Evolutionary conservation across 2,888 invertebrate genomes (phyloP).

Genomic region (Pheosia tremula): DNA sequence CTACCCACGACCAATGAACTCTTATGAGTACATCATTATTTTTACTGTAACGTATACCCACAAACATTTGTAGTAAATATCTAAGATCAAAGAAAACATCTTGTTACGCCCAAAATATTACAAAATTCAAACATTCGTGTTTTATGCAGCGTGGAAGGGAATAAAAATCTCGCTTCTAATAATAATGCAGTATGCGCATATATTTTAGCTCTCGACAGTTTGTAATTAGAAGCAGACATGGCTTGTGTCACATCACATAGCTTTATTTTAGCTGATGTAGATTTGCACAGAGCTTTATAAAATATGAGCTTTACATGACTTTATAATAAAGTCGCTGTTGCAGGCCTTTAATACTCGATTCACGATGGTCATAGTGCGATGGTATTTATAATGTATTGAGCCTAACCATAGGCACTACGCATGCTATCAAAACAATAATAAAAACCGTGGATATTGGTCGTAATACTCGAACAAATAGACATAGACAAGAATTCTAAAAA

Average conservation of each 20-base stretch:
- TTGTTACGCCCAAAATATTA: not conserved
- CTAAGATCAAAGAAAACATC: not conserved
- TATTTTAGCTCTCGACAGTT: not conserved
- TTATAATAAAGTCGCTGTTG: too few relatives aligned
- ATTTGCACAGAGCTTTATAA: slow-evolving; percentile 4
- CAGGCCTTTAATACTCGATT: too few relatives aligned
- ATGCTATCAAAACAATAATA: too few relatives aligned
- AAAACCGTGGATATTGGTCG: too few relatives aligned
- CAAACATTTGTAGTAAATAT: not conserved
- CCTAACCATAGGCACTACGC: too few relatives aligned
- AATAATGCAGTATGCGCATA: not conserved
- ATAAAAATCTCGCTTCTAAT: not conserved
- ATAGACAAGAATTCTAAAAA: too few relatives aligned
- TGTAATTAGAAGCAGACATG: slow-evolving; percentile 5
- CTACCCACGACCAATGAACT: not conserved
- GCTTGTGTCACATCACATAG: not conserved
- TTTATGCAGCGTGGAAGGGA: not conserved
- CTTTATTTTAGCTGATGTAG: not conserved
- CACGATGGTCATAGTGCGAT: too few relatives aligned
- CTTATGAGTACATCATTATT: not conserved
- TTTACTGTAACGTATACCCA: not conserved
- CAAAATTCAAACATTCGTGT: slow-evolving; percentile 1
- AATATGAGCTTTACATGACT: too few relatives aligned
- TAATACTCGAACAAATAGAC: too few relatives aligned
- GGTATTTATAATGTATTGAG: too few relatives aligned